These are phyloP conservation scores for Caenorhabditis plicata DNA, from an alignment of 2,888 invertebrate species.

Conservation along the genomic window DNA sequence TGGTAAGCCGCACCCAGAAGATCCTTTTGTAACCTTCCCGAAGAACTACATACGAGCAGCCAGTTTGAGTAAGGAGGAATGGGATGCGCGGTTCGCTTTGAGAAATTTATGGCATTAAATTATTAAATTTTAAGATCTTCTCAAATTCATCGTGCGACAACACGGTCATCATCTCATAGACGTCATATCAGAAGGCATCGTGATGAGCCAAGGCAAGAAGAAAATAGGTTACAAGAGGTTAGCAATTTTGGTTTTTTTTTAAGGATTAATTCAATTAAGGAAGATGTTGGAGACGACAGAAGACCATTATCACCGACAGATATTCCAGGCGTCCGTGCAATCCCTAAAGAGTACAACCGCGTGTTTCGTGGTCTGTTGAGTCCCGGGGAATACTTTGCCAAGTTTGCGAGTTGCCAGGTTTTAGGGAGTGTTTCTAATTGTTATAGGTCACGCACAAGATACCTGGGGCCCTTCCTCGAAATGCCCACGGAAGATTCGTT, in stretches of 20 bases:
- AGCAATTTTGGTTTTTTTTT: too few species aligned
- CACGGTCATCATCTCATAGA: background rate
- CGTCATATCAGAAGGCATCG: background rate
- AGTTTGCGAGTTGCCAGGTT: slow-evolving; percentile 8
- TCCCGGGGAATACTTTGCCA: slow-evolving; percentile 33
- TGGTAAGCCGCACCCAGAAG: slow-evolving; percentile 13
- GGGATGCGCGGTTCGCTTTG: background rate
- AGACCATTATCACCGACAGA: slow-evolving; percentile 20
- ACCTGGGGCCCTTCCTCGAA: slow-evolving; percentile 18
- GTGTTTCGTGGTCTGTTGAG: slow-evolving; percentile 15
- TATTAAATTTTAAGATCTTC: background rate
- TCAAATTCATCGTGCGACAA: background rate
- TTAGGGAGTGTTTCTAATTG: background rate
- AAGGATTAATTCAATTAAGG: too few species aligned
- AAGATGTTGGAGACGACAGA: background rate
- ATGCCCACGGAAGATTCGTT: slow-evolving; percentile 9
- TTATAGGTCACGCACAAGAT: slow-evolving; percentile 18
- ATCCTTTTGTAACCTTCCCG: slow-evolving; percentile 13
- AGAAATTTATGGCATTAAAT: background rate
- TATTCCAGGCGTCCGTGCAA: slow-evolving; percentile 28
- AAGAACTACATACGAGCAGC: slow-evolving; percentile 11
- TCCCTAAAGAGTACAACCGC: slow-evolving; percentile 26
- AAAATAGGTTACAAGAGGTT: too few species aligned
- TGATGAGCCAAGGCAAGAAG: background rate
- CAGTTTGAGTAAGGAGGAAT: background rate